These are phyloP conservation scores for Microdon myrmicae DNA, from an alignment of 2,888 invertebrate species.

Conservation along the genomic window DNA sequence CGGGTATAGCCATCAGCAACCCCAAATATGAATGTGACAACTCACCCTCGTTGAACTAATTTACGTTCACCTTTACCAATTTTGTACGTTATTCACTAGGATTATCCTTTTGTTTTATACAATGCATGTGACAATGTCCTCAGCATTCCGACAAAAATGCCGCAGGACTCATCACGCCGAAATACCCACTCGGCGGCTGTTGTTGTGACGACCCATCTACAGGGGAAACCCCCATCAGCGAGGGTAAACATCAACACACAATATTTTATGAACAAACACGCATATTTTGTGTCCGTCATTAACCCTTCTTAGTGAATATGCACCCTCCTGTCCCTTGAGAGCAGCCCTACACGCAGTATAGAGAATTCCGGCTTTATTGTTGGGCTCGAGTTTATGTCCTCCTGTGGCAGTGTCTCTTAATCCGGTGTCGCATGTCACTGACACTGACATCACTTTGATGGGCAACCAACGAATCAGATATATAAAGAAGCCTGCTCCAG, in stretches of 20 bases:
- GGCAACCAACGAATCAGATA: conserved; percentile 53
- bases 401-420: conserved; percentile 57
- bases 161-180: conserved; percentile 51
- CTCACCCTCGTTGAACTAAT: no score
- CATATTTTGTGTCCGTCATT: conserved; percentile 16
- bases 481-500: conserved; percentile 30
- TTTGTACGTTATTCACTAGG: no score
- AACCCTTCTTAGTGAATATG: conserved; percentile 28
- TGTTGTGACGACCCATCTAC: no score
- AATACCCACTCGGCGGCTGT: no score
- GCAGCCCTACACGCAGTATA: conserved; percentile 10
- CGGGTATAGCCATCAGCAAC: no score
- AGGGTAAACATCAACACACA: conserved; percentile 16
- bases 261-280: conserved; percentile 13
- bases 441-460: conserved; percentile 67
- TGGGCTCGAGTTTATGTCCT: conserved; percentile 37
- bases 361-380: no score
- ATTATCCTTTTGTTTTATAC: conserved; percentile 53
- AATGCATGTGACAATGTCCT: conserved; percentile 60
- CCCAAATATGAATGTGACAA: no score
- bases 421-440: conserved; percentile 66
- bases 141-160: conserved; percentile 63
- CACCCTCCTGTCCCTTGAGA: conserved; percentile 2
- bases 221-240: no score
- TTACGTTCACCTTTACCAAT: no score